phyloP scores from a whole-genome alignment of 2,113 vertebrate species.

The western clawed frog (Xenopus tropicalis) region UCB_Xtro_10.0 CM004447.2:13611001-13611500 shows the following conservation, averaged over 20 bases:
- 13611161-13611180: no score
- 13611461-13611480: constrained; percentile 63
- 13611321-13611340: constrained; percentile 61
- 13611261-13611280: no score
- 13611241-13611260: no score
- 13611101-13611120: not conserved
- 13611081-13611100: not conserved
- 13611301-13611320: constrained; percentile 24
- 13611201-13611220: no score
- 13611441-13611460: constrained; percentile 58
- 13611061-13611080: not conserved
- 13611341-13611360: no score
- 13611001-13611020: no score
- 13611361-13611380: constrained; percentile 63
- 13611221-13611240: no score
- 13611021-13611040: no score
- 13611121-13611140: constrained; percentile 4
- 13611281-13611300: no score
- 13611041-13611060: no score
- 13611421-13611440: constrained; percentile 67
- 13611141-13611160: no score
- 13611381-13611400: constrained; percentile 69
- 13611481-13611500: constrained; percentile 31
- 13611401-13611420: constrained; percentile 69
- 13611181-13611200: no score